Evolutionary conservation across 1,140 invertebrate species (phyloP).

Genomic region (Ceratina australensis): DNA sequence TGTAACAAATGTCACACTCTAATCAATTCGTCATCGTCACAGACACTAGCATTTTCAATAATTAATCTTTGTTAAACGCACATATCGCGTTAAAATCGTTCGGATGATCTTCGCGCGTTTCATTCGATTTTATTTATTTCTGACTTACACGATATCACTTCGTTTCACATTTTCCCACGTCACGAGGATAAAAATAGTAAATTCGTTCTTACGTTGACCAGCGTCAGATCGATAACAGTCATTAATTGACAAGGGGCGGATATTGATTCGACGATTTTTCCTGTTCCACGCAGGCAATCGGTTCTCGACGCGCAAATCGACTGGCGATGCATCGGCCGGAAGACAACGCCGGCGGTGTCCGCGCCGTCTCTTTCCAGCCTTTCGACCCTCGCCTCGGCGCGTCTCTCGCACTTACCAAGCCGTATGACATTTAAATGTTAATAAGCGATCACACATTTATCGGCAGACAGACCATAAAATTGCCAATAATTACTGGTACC

Average conservation of each 20-base stretch:
- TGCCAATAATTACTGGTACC: neutral
- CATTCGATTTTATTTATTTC: too few relatives aligned
- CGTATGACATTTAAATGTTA: neutral
- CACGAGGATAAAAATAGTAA: too few relatives aligned
- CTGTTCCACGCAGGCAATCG: neutral
- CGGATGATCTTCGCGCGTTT: too few relatives aligned
- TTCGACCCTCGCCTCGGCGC: neutral
- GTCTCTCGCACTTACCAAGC: neutral
- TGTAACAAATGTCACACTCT: too few relatives aligned
- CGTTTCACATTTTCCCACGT: too few relatives aligned
- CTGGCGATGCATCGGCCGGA: neutral
- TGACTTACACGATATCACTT: too few relatives aligned
- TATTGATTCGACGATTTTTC: neutral
- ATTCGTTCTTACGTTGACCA: neutral
- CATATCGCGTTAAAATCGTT: too few relatives aligned
- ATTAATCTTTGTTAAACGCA: too few relatives aligned
- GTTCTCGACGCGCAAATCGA: constrained; percentile 7
- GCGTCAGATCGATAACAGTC: neutral
- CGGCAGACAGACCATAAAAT: neutral
- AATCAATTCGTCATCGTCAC: too few relatives aligned
- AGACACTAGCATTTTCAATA: too few relatives aligned
- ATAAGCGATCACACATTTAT: neutral
- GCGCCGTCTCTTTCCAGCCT: neutral
- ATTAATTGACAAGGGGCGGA: neutral
- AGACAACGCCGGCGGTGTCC: neutral